Base-by-base conservation (phyloP, 2,797 vertebrate species). In the Clarias platycephalus region DNA sequence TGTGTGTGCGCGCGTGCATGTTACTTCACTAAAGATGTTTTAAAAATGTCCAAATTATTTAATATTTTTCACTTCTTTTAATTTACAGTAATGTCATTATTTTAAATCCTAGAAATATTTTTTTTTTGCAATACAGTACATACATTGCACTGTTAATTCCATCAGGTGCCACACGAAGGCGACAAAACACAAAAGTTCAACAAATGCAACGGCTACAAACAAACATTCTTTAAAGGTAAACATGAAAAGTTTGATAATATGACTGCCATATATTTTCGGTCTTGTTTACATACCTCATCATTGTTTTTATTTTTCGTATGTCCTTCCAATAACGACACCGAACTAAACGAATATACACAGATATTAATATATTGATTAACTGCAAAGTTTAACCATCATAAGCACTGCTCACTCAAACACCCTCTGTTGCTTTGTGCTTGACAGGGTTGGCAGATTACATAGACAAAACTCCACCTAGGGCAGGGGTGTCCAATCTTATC, bases 101-200 rank as follows among this genome's bases (percentile, higher is more conserved):
- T 8, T 8, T 34, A 20, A 37, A 3, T 2, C 12, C 40, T 2
- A 72, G 24, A 28, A 0, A 55, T 10, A 53, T 31, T 18, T 24
- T 31, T 18, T 24, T 44, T 44, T 44, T 44, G 40, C 31, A 4
- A 37, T 8, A 24, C n/a, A 20, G 0, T 26, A 20, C 18, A 31
- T 26, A 22, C 26, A 1, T 5, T 24, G 49, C n/a, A 31, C 24
- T 34, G 3, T 53, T 12, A 76, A 64, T 89, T 83, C 26, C 37
- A 49, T 82, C 8, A 68, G 28, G 37, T 22, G 79, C 92, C 95
- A 93, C 93, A 90, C 0, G 92, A 84, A 90, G 94, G 93, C 90
- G 90, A 44, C 44, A 44, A 44, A 10, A 10, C 44, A 44, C 91
- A 83, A 92, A 89, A 85, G 60, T 87, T 71, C 18, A 22, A 80